A percentile compares a stretch with the other conserved stretches of the same genome.
Conservation (phyloP, 2,797 vertebrate species). For the Falco peregrinus region DNA sequence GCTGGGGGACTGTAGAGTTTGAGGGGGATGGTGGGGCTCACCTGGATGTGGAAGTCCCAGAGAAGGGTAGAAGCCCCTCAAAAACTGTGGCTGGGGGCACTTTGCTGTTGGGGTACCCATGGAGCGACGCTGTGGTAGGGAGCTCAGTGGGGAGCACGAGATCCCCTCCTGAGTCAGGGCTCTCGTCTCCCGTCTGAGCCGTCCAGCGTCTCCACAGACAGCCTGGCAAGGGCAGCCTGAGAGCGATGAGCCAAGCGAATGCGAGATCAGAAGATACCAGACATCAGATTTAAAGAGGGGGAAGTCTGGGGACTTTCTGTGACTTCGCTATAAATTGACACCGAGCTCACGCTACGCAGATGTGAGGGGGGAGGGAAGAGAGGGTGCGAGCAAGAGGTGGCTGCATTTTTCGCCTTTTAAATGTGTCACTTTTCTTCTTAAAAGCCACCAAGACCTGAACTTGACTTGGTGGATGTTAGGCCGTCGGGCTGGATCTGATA, state of each 20-base stretch:
- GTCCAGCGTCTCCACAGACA: fast-evolving
- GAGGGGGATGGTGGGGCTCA: not conserved
- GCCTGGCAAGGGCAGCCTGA: not conserved
- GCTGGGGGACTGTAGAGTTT: not conserved
- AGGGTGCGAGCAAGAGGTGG: not conserved
- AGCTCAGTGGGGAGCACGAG: not conserved
- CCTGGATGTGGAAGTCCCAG: not conserved
- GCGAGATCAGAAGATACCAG: not conserved
- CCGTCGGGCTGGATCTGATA: not conserved
- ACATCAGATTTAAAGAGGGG: not conserved
- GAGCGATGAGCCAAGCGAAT: not conserved
- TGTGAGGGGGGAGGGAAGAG: not conserved
- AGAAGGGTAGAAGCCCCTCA: not conserved
- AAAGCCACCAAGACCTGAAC: not conserved
- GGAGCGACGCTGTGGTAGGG: not conserved
- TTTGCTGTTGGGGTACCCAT: not conserved
- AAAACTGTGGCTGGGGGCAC: not conserved
- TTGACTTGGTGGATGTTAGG: not conserved
- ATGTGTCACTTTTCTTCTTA: not conserved
- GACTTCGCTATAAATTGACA: not conserved
- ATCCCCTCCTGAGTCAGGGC: fast-evolving
- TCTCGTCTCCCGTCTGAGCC: not conserved
- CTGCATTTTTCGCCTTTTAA: not conserved
- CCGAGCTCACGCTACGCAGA: not conserved
- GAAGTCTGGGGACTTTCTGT: constrained; percentile 40